A percentile compares a stretch with the other conserved stretches of the same genome.
These are phyloP conservation scores for Haemorhous mexicanus DNA, from an alignment of 2,113 vertebrate species.

Conservation along the genomic window DNA sequence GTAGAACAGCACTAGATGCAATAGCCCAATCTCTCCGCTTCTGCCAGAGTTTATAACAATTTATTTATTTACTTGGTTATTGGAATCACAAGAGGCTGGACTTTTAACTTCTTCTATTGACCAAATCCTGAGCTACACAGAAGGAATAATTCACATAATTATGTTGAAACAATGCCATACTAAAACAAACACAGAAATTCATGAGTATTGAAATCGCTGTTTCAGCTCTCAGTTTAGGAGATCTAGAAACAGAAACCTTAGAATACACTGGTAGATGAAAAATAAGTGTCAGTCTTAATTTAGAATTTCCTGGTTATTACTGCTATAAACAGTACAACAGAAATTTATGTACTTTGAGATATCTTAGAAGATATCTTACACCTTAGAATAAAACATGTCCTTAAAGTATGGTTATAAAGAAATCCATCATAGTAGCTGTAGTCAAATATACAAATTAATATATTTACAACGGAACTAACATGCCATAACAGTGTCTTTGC, in stretches of 20 bases:
- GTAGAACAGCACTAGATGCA: background rate
- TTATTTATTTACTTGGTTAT: background rate
- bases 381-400: background rate
- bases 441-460: conserved; percentile 1
- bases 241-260: background rate
- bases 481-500: background rate
- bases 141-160: background rate
- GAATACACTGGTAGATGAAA: background rate
- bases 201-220: background rate
- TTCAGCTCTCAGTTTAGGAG: background rate
- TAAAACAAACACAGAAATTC: background rate
- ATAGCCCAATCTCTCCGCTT: background rate
- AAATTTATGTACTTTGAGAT: background rate
- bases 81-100: background rate
- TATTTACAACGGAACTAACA: background rate
- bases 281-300: background rate
- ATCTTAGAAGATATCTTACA: background rate
- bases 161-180: background rate
- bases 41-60: background rate
- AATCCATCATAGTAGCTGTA: background rate
- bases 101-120: background rate
- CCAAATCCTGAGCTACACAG: background rate
- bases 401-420: background rate
- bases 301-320: background rate
- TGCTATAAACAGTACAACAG: background rate